Percentiles rank a stretch among this genome's conserved stretches.
Evolutionary conservation across 2,113 vertebrate species (phyloP).

Genomic region (Sebastes fasciatus): DNA sequence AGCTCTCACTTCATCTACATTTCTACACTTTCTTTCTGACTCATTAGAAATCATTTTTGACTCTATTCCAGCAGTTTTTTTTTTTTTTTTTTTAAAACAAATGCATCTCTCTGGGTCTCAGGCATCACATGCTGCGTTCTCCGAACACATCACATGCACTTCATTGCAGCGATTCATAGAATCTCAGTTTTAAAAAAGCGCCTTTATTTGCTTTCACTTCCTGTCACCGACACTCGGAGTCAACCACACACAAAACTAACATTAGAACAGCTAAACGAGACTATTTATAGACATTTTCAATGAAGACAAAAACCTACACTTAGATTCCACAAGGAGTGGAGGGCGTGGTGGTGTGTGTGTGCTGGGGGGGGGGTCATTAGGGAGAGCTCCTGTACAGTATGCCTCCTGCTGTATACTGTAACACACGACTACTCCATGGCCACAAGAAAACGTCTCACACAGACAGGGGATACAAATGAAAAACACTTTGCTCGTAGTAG

Average conservation of each 20-base stretch:
- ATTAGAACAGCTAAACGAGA: slow-evolving; percentile 43
- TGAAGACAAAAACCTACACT: slow-evolving; percentile 61
- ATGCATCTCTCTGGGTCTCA: slow-evolving; percentile 37
- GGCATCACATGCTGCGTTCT: slow-evolving; percentile 59
- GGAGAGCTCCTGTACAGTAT: slow-evolving; percentile 56
- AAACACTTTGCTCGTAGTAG: slow-evolving; percentile 5
- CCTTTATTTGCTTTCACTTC: slow-evolving; percentile 43
- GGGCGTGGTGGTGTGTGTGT: slow-evolving; percentile 44
- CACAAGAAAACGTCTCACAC: slow-evolving; percentile 22
- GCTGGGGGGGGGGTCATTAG: slow-evolving; percentile 18
- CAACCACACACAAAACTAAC: slow-evolving; percentile 52
- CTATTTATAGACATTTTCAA: slow-evolving; percentile 63
- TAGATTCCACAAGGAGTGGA: slow-evolving; percentile 77
- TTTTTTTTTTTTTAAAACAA: neutral
- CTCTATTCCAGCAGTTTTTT: neutral
- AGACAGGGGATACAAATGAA: slow-evolving; percentile 23
- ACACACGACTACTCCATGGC: slow-evolving; percentile 41
- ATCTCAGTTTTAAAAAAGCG: slow-evolving; percentile 33
- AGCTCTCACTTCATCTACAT: neutral
- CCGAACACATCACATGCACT: slow-evolving; percentile 57
- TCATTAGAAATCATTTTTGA: neutral
- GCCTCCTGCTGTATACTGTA: slow-evolving; percentile 70
- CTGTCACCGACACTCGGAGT: slow-evolving; percentile 17
- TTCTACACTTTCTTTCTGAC: neutral
- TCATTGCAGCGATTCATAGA: slow-evolving; percentile 27